These are phyloP conservation scores for Ypsolopha sequella DNA, from an alignment of 2,888 invertebrate species.

Conservation along the genomic window DNA sequence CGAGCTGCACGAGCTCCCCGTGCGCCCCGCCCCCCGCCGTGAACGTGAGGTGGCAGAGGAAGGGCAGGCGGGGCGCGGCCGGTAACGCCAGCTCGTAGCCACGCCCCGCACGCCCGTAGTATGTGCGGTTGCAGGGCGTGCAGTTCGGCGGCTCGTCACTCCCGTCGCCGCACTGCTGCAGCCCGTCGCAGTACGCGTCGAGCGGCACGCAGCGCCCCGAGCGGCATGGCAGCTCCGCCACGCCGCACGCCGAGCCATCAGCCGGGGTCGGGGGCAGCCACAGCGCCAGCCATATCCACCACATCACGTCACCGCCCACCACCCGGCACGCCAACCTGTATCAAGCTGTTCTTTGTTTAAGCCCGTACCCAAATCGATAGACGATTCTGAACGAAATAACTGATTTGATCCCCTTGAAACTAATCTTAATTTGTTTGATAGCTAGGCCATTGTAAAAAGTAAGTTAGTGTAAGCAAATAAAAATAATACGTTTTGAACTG, in stretches of 20 bases:
- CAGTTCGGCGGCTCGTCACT: slow-evolving; percentile 88
- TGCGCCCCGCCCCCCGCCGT: slow-evolving; percentile 90
- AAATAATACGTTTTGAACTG: too few relatives aligned
- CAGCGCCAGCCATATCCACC: slow-evolving; percentile 18
- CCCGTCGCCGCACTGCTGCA: slow-evolving; percentile 86
- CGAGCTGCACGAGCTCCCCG: slow-evolving; percentile 90
- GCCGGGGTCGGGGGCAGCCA: slow-evolving; percentile 36
- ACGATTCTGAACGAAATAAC: not conserved
- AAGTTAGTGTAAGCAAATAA: not conserved
- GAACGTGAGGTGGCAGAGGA: slow-evolving; percentile 91
- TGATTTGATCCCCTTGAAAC: not conserved
- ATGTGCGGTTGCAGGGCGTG: slow-evolving; percentile 90
- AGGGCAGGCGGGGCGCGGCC: slow-evolving; percentile 83
- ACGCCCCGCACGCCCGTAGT: slow-evolving; percentile 88
- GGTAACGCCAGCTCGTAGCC: slow-evolving; percentile 84
- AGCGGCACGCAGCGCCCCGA: slow-evolving; percentile 81
- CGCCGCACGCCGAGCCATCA: slow-evolving; percentile 74
- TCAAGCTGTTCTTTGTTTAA: not conserved
- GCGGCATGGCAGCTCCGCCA: slow-evolving; percentile 82
- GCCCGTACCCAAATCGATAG: not conserved
- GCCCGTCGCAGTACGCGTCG: slow-evolving; percentile 89
- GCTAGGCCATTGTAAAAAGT: not conserved
- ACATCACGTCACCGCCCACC: slow-evolving; percentile 7
- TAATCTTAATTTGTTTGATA: not conserved
- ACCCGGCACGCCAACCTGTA: slow-evolving; percentile 1